Percentiles rank a stretch among this genome's conserved stretches.
Conservation (phyloP, 2,113 vertebrate genomes). For the Urocynchramus pylzowi region DNA sequence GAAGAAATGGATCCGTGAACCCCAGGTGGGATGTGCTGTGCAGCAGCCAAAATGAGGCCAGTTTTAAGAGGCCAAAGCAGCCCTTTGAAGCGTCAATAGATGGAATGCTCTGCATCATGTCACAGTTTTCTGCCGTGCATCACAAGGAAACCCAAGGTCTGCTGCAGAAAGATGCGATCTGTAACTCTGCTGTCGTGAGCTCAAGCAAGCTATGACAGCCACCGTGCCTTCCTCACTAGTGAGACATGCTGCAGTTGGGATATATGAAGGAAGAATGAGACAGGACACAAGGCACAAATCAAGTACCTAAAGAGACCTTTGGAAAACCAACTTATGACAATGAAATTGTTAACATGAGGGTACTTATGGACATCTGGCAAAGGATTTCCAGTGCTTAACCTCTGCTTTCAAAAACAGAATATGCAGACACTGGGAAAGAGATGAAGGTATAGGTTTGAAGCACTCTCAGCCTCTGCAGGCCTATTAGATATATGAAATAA, state of each 20-base stretch:
- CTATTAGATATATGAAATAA: constrained; percentile 35
- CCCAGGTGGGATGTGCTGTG: not conserved
- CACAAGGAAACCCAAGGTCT: not conserved
- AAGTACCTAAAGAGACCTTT: not conserved
- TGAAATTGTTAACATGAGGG: not conserved
- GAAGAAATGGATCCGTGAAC: not conserved
- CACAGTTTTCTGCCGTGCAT: not conserved
- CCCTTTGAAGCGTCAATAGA: not conserved
- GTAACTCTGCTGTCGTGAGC: not conserved
- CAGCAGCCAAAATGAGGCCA: not conserved
- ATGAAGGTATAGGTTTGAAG: constrained; percentile 7
- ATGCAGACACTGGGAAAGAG: constrained; percentile 13
- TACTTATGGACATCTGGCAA: not conserved
- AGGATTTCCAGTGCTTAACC: constrained; percentile 7
- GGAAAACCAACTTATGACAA: not conserved
- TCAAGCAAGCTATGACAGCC: not conserved
- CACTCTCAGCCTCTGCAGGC: constrained; percentile 5
- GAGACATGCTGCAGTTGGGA: not conserved
- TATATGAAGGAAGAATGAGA: not conserved
- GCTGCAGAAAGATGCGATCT: not conserved
- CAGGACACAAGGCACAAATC: not conserved
- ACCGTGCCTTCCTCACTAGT: not conserved
- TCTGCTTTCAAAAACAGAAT: constrained; percentile 19
- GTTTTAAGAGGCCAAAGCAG: constrained; percentile 19
- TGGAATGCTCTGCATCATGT: not conserved